Conservation (phyloP, 2,888 invertebrate species). For the Catotricha subobsoleta region DNA sequence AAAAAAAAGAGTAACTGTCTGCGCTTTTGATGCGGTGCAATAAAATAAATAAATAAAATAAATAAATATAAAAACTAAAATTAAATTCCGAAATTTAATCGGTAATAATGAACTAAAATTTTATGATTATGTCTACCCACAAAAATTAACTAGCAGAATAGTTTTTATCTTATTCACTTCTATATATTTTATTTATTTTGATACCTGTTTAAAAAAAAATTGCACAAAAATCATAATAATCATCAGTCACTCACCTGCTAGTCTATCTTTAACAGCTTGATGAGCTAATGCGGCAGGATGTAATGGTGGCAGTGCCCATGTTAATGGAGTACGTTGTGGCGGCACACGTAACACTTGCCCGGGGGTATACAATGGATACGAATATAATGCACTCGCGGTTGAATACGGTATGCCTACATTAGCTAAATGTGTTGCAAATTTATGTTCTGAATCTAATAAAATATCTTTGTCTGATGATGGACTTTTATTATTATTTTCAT, state of each 20-base stretch:
- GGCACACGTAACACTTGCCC: slow-evolving; percentile 66
- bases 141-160: too few species aligned
- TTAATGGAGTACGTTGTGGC: slow-evolving; percentile 40
- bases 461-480: slow-evolving; percentile 23
- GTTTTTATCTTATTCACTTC: too few species aligned
- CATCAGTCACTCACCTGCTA: slow-evolving; percentile 46
- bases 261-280: slow-evolving; percentile 65
- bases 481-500: slow-evolving; percentile 35
- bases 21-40: too few species aligned
- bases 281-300: slow-evolving; percentile 54
- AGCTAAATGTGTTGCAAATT: slow-evolving; percentile 20
- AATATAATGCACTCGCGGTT: slow-evolving; percentile 25
- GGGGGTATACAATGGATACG: slow-evolving; percentile 31
- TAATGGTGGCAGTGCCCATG: slow-evolving; percentile 32
- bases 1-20: too few species aligned
- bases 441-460: slow-evolving; percentile 26
- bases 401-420: slow-evolving; percentile 28
- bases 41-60: too few species aligned
- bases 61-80: too few species aligned
- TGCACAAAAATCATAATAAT: too few species aligned
- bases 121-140: too few species aligned
- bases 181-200: too few species aligned
- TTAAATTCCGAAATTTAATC: too few species aligned
- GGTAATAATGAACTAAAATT: too few species aligned
- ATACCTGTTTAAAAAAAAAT: too few species aligned